Conservation (phyloP, 2,797 vertebrate genomes). For the Cyclopterus lumpus region DNA sequence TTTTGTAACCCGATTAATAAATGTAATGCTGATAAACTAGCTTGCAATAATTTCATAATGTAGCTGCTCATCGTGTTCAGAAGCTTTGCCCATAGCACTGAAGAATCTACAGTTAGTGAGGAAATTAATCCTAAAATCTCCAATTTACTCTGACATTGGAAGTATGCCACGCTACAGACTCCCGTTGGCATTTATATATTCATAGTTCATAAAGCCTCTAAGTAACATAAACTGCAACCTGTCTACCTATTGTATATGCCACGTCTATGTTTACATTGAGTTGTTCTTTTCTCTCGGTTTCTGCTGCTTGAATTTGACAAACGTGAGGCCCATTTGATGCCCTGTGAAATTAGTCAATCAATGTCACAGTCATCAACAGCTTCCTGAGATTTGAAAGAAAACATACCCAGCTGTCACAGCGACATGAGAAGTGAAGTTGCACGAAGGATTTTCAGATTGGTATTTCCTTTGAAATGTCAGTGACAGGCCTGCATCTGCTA, state of each 20-base stretch:
- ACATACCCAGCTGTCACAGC: constrained; percentile 40
- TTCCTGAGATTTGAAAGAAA: constrained; percentile 30
- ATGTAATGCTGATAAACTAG: neutral
- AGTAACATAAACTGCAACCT: constrained; percentile 14
- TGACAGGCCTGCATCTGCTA: constrained; percentile 55
- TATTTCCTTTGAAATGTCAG: constrained; percentile 58
- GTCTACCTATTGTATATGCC: neutral
- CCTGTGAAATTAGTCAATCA: constrained; percentile 50
- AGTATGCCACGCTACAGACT: neutral
- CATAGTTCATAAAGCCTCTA: constrained; percentile 14
- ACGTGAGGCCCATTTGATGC: constrained; percentile 26
- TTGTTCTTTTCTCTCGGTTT: constrained; percentile 14
- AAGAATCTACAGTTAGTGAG: neutral
- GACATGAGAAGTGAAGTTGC: constrained; percentile 4
- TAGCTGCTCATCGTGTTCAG: neutral
- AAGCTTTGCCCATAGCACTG: constrained; percentile 2
- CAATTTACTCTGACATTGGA: constrained; percentile 13
- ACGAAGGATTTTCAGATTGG: constrained; percentile 39
- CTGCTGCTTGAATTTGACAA: constrained; percentile 8
- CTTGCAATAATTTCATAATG: neutral
- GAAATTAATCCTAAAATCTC: constrained; percentile 21
- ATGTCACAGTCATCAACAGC: constrained; percentile 22
- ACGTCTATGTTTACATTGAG: neutral
- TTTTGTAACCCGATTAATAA: neutral
- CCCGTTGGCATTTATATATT: constrained; percentile 8